Percentiles rank a stretch among this genome's conserved stretches.
phyloP scores from a whole-genome alignment of 2,113 vertebrate genomes.

The Campylomormyrus tamandua region DNA sequence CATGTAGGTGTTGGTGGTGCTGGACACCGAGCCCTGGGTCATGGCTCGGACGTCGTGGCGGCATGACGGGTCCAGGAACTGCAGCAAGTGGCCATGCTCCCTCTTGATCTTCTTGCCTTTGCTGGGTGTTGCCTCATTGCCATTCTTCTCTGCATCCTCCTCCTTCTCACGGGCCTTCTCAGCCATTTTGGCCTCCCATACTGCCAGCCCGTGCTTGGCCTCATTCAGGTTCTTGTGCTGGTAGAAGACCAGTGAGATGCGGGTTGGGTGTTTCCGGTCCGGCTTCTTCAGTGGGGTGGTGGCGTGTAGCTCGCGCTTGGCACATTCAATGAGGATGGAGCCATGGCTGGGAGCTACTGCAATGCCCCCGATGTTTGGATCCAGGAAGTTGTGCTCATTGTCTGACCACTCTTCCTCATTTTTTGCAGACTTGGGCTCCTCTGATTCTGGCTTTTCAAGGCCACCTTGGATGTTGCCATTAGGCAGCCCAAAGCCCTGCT shows the following conservation, averaged over 20 bases:
- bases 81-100: constrained; percentile 70
- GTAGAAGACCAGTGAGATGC: constrained; percentile 96
- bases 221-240: constrained; percentile 98
- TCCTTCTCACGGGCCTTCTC: constrained; percentile 92
- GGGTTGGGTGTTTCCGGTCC: constrained; percentile 79
- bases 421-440: constrained; percentile 44
- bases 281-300: constrained; percentile 88
- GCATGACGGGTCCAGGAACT: constrained; percentile 69
- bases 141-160: constrained; percentile 81
- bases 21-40: constrained; percentile 72
- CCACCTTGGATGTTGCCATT: constrained; percentile 56
- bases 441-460: constrained; percentile 48
- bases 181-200: constrained; percentile 96
- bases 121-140: constrained; percentile 76
- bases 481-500: constrained; percentile 48
- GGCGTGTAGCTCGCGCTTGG: constrained; percentile 90
- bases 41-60: constrained; percentile 81
- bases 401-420: constrained; percentile 90
- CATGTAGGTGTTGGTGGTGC: constrained; percentile 87
- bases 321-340: constrained; percentile 94
- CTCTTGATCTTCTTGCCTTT: constrained; percentile 83
- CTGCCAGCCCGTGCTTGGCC: constrained; percentile 85
- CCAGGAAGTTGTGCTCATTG: constrained; percentile 92
- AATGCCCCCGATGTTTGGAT: constrained; percentile 91
- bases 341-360: constrained; percentile 91